A percentile compares a stretch with the other conserved stretches of the same genome.
These are phyloP conservation scores for Cossypha dichroa DNA, from an alignment of 2,797 vertebrate species.

Conservation along the genomic window DNA sequence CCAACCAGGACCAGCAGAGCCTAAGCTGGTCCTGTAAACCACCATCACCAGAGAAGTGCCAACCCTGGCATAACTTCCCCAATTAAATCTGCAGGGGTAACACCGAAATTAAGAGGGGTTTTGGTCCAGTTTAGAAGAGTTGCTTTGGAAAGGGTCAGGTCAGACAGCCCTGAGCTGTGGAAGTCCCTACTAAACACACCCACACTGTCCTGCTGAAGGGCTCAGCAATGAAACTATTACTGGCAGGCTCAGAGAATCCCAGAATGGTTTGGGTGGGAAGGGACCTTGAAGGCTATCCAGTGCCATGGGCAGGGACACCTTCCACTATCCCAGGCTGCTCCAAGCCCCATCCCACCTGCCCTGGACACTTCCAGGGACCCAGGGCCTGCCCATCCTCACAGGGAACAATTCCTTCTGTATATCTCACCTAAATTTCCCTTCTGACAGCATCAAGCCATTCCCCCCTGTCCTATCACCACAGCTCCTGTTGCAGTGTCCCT, in stretches of 20 bases:
- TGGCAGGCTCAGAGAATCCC: neutral
- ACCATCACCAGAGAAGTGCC: neutral
- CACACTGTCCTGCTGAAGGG: neutral
- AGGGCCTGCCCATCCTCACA: neutral
- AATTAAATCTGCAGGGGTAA: neutral
- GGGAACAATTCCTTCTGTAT: accelerated
- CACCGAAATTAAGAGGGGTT: accelerated
- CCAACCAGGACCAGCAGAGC: neutral
- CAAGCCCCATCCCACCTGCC: neutral
- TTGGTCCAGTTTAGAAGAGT: neutral
- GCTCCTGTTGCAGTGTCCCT: neutral
- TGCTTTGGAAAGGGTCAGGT: neutral
- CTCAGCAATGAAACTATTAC: neutral
- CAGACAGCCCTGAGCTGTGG: neutral
- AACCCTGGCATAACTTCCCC: neutral
- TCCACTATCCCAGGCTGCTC: neutral
- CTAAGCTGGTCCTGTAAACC: neutral
- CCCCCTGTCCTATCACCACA: neutral
- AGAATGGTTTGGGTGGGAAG: accelerated
- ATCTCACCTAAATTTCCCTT: neutral
- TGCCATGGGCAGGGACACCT: neutral
- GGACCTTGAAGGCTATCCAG: accelerated
- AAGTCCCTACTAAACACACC: neutral
- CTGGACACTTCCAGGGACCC: neutral
- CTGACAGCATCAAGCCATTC: neutral